Evolutionary conservation across 2,113 vertebrate species (phyloP).

Genomic region (Ifrita kowaldi): DNA sequence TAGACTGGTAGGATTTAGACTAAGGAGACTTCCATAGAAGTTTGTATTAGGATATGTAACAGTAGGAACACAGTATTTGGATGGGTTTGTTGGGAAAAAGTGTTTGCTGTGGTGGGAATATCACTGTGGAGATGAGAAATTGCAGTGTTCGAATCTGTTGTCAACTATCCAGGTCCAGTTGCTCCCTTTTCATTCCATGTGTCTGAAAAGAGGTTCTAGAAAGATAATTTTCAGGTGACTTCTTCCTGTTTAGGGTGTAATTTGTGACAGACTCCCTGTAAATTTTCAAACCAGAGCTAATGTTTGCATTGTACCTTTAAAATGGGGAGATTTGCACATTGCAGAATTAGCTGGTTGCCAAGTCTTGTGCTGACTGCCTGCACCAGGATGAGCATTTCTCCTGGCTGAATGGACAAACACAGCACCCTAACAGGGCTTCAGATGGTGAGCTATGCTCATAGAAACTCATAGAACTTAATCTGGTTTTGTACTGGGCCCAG

Average conservation of each 20-base stretch:
- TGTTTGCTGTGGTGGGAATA: not conserved
- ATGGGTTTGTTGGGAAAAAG: not conserved
- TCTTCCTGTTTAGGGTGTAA: not conserved
- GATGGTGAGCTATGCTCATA: not conserved
- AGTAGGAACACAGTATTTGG: not conserved
- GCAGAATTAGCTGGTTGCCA: not conserved
- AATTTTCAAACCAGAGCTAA: not conserved
- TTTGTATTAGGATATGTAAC: not conserved
- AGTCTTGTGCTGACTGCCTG: not conserved
- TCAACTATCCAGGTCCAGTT: not conserved
- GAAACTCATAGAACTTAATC: not conserved
- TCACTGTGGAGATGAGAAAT: not conserved
- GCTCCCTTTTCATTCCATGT: not conserved
- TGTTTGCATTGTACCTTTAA: not conserved
- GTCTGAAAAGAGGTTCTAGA: not conserved
- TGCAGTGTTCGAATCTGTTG: not conserved
- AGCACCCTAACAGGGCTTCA: not conserved
- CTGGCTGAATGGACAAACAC: not conserved
- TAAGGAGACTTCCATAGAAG: not conserved
- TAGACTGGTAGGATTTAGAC: not conserved
- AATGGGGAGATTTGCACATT: not conserved
- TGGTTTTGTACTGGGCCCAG: not conserved
- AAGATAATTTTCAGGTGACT: not conserved
- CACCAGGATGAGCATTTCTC: not conserved
- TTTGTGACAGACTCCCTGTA: not conserved